Conservation (phyloP, 2,113 vertebrate genomes). For the Phalacrocorax pelagicus region DNA sequence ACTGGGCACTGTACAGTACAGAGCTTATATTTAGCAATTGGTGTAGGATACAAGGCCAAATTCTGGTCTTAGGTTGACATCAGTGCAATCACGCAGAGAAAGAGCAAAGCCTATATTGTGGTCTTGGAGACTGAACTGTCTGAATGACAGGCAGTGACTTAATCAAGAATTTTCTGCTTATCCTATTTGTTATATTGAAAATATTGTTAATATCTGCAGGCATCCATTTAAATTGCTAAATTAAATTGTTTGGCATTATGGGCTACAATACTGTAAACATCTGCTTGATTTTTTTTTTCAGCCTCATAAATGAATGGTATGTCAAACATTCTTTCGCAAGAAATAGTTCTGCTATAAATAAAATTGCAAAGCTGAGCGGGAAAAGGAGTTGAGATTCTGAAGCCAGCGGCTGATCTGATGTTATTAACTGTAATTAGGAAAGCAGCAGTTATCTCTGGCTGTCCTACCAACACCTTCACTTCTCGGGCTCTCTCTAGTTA, state of each 20-base stretch:
- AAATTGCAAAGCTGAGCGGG: constrained; percentile 55
- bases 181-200: background rate
- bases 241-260: constrained; percentile 4
- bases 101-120: background rate
- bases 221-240: constrained; percentile 7
- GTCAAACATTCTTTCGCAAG: constrained; percentile 67
- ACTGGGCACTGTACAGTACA: background rate
- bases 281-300: background rate
- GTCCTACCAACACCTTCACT: background rate
- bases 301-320: constrained; percentile 62
- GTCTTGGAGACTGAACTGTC: background rate
- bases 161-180: background rate
- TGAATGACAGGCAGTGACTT: background rate
- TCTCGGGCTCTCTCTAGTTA: background rate
- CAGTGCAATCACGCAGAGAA: background rate
- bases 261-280: constrained; percentile 23
- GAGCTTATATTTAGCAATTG: background rate
- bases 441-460: background rate
- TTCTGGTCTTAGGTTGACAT: background rate
- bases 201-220: background rate
- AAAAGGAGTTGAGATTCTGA: constrained; percentile 2
- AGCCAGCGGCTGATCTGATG: background rate
- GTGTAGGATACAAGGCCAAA: background rate
- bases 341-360: constrained; percentile 71
- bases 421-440: constrained; percentile 10